A percentile compares a stretch with the other conserved stretches of the same genome.
Evolutionary conservation across 2,797 vertebrate genomes (phyloP).

Genomic region (Neopelma chrysocephalum): DNA sequence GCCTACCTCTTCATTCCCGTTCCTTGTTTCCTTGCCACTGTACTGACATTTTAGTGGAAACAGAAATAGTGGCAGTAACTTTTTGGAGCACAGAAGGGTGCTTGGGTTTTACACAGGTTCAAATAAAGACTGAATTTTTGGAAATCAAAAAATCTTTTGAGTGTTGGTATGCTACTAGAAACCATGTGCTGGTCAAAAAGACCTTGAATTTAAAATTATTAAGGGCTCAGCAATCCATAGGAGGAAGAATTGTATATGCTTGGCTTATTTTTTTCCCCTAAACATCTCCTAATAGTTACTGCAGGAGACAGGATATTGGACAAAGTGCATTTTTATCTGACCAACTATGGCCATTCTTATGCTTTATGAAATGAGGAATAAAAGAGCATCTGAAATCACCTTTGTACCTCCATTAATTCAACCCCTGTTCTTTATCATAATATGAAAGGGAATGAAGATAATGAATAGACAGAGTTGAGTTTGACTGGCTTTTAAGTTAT

Average conservation of each 20-base stretch:
- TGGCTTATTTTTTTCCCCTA: not conserved
- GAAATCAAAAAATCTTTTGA: not conserved
- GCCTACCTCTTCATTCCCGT: not conserved
- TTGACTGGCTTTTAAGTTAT: conserved; percentile 16
- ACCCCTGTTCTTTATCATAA: not conserved
- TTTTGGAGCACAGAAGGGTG: not conserved
- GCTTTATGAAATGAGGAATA: not conserved
- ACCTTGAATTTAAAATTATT: not conserved
- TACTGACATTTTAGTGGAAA: not conserved
- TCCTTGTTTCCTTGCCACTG: not conserved
- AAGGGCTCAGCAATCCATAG: not conserved
- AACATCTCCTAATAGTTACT: not conserved
- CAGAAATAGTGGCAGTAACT: not conserved
- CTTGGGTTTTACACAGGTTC: not conserved
- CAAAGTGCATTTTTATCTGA: not conserved
- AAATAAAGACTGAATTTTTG: not conserved
- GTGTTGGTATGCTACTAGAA: not conserved
- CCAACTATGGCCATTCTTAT: not conserved
- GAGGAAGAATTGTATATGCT: not conserved
- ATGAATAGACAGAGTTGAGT: not conserved
- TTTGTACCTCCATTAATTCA: not conserved
- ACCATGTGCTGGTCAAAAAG: not conserved
- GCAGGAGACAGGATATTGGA: not conserved
- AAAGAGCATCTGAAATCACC: not conserved
- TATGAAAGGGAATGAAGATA: not conserved